Percentiles rank a stretch among this genome's conserved stretches.
Evolutionary conservation across 2,113 vertebrate species (phyloP).

Genomic region (Erpornis zantholeuca): DNA sequence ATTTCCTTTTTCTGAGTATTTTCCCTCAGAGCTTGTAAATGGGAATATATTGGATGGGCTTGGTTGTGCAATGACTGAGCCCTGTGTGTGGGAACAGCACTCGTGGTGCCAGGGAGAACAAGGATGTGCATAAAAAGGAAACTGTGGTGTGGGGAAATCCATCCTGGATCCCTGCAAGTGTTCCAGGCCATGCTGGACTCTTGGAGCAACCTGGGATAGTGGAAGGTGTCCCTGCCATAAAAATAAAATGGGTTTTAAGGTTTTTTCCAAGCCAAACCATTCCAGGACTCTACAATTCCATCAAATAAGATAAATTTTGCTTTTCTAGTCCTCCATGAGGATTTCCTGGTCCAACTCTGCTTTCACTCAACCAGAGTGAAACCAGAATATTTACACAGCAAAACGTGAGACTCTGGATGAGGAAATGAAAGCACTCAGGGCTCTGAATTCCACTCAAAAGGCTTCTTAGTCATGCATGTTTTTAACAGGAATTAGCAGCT

Average conservation of each 20-base stretch:
- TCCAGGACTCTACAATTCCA: neutral
- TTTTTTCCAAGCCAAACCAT: neutral
- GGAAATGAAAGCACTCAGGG: neutral
- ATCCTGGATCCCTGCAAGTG: neutral
- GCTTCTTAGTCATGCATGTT: neutral
- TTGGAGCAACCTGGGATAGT: neutral
- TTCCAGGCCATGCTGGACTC: neutral
- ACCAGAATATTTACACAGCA: neutral
- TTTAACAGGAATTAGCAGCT: neutral
- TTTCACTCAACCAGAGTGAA: neutral
- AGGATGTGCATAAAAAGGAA: neutral
- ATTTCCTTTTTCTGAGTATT: neutral
- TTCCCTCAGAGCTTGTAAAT: neutral
- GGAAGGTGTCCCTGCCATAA: neutral
- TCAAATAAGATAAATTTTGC: neutral
- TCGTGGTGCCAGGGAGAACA: neutral
- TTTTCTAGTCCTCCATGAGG: fast-evolving
- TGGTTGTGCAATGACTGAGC: neutral
- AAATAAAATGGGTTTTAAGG: neutral
- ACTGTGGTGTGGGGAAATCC: neutral
- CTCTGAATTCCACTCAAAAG: neutral
- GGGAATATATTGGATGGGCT: neutral
- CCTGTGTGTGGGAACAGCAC: neutral
- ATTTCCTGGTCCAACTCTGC: neutral
- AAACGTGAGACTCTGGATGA: fast-evolving